Base-by-base conservation (phyloP, 2,113 vertebrate genomes). In the Lamprotornis superbus region DNA sequence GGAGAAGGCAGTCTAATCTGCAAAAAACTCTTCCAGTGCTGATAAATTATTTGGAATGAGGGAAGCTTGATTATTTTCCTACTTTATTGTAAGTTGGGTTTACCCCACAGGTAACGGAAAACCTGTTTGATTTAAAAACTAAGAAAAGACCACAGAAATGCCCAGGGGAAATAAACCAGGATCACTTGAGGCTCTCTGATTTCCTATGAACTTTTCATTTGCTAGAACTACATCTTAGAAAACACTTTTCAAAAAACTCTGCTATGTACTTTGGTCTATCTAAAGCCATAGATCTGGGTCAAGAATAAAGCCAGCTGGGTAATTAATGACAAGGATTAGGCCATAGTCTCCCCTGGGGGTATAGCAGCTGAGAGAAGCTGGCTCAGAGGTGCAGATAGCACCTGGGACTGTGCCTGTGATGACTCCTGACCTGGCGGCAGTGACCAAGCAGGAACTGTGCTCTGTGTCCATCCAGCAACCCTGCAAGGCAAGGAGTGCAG, bases 61-160 rank as follows among this genome's bases (percentile, higher is more conserved):
- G 21, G 60, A 37, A 90, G 53, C 20, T 69, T 65, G 49, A 76
- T 92, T 82, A 89, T 82, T 93, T 93, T 87, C 52, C 61, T 76
- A 14, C 50, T 74, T 95, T 68, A 90, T 53, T 96, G 59, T 53
- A 65, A 68, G 25, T 18, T 77, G 15, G 47, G n/a, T 71, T 86
- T 93, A 87, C 17, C 53, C 52, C 25, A 71, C 12, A 74, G 83
- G 65, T 27, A 79, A 49, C 2, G 21, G 70, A 89, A 94, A 94
- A 91, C 28, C 63, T 33, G 44, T 80, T 73, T 87, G 73, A 97
- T 86, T 87, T 89, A 68, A 80, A 95, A 92, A 81, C 78, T 47
- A 61, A 89, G 75, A 85, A 83, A 92, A 92, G 74, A 91, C 81
- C 95, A 85, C n/a, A 79, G 59, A 79, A 91, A 69, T 22, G 3